A percentile compares a stretch with the other conserved stretches of the same genome.
phyloP scores from a whole-genome alignment of 2,797 vertebrate species.

The Darevskia mixta region DNA sequence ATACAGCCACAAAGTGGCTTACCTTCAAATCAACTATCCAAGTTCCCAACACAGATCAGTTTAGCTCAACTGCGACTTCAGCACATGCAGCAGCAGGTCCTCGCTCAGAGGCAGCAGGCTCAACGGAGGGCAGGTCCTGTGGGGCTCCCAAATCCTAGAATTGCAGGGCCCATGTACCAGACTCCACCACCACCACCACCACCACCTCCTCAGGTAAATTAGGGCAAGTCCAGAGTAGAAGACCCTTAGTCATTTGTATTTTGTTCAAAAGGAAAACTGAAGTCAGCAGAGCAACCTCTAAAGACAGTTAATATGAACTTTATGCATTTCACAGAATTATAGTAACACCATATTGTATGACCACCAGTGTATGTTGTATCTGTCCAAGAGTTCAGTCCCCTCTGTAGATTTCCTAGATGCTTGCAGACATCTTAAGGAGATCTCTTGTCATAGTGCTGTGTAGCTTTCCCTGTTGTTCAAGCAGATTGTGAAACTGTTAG shows the following conservation, averaged over 20 bases:
- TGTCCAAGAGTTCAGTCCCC: background rate
- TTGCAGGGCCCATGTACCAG: constrained; percentile 78
- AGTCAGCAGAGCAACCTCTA: background rate
- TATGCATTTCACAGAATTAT: background rate
- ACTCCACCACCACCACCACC: constrained; percentile 70
- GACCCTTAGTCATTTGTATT: no score
- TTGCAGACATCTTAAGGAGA: constrained; percentile 14
- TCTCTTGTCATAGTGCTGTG: background rate
- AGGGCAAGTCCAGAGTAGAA: constrained; percentile 22
- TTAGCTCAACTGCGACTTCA: constrained; percentile 85
- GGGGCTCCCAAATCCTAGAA: constrained; percentile 77
- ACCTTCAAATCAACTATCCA: constrained; percentile 82
- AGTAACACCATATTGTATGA: background rate
- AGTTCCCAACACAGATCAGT: constrained; percentile 86
- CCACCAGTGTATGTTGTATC: background rate
- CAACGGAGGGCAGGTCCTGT: constrained; percentile 81
- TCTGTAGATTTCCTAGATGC: background rate
- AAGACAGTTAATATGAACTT: background rate
- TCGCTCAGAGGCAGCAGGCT: constrained; percentile 84
- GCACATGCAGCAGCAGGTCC: constrained; percentile 86
- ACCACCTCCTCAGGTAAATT: constrained; percentile 74
- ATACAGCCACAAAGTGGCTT: constrained; percentile 78
- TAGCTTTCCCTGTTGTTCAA: background rate
- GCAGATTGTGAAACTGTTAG: background rate
- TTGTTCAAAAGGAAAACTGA: constrained; percentile 15